Evolutionary conservation across 2,113 vertebrate species (phyloP).

Genomic region (Sinocyclocheilus anophthalmus): DNA sequence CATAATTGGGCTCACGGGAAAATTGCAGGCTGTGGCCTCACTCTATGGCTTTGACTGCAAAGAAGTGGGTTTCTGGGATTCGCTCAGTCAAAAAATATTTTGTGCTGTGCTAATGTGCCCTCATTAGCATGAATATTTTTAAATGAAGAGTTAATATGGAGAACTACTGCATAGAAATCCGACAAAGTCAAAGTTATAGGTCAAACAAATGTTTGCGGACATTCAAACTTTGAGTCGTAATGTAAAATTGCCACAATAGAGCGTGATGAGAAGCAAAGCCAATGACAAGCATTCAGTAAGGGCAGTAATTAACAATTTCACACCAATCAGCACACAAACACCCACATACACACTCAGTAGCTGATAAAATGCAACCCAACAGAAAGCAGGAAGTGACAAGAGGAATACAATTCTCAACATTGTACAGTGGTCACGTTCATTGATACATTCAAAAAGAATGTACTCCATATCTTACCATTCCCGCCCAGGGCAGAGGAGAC

Average conservation of each 20-base stretch:
- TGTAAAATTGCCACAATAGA: background rate
- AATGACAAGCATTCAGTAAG: background rate
- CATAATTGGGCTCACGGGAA: conserved; percentile 40
- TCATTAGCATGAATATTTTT: conserved; percentile 27
- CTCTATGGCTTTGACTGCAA: conserved; percentile 32
- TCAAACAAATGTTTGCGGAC: background rate
- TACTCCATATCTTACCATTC: conserved; percentile 45
- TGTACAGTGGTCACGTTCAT: background rate
- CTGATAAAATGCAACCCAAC: background rate
- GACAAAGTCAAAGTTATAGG: background rate
- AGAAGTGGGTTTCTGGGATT: conserved; percentile 34
- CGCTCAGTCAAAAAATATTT: conserved; percentile 4
- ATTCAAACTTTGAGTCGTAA: background rate
- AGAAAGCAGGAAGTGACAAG: background rate
- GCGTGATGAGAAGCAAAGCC: background rate
- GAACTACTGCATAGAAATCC: background rate
- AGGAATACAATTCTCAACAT: background rate
- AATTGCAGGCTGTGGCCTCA: conserved; percentile 39
- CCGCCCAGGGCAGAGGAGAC: conserved; percentile 19
- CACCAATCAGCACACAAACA: background rate
- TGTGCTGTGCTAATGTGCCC: conserved; percentile 18
- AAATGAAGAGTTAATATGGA: background rate
- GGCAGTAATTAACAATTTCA: background rate
- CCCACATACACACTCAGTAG: background rate
- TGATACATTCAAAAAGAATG: conserved; percentile 25